A percentile compares a stretch with the other conserved stretches of the same genome.
Conservation (phyloP, 2,797 vertebrate species). For the Pseudomugil tenellus region DNA sequence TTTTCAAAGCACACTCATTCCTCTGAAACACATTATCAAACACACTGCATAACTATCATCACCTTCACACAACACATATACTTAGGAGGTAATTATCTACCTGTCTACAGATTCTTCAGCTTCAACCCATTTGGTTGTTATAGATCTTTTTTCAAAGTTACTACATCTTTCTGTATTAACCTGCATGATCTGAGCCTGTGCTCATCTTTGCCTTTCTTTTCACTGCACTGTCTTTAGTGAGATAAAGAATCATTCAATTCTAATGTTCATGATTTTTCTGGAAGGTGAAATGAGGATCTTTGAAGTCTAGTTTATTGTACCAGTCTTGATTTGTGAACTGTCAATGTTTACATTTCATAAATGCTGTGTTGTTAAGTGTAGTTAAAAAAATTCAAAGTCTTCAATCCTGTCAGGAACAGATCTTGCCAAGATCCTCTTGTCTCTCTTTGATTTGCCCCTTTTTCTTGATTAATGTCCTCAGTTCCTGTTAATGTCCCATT, state of each 20-base stretch:
- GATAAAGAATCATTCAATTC: constrained; percentile 47
- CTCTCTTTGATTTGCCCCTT: constrained; percentile 29
- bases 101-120: constrained; percentile 42
- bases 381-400: constrained; percentile 64
- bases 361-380: constrained; percentile 75
- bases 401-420: constrained; percentile 39
- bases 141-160: constrained; percentile 24
- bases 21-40: constrained; percentile 29
- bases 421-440: constrained; percentile 7
- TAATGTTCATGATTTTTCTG: constrained; percentile 46
- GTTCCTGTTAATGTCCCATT: constrained; percentile 69
- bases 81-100: constrained; percentile 50
- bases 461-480: constrained; percentile 56
- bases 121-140: background rate
- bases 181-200: constrained; percentile 14
- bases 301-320: constrained; percentile 71
- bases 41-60: constrained; percentile 44
- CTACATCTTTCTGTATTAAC: constrained; percentile 18
- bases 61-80: constrained; percentile 35
- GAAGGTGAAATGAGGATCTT: constrained; percentile 58
- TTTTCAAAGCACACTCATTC: constrained; percentile 3
- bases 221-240: constrained; percentile 19
- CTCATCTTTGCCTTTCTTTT: constrained; percentile 16
- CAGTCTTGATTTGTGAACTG: constrained; percentile 74
- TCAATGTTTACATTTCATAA: constrained; percentile 85